Conservation (phyloP, 2,797 vertebrate species). For the Hafferia zeledoni region DNA sequence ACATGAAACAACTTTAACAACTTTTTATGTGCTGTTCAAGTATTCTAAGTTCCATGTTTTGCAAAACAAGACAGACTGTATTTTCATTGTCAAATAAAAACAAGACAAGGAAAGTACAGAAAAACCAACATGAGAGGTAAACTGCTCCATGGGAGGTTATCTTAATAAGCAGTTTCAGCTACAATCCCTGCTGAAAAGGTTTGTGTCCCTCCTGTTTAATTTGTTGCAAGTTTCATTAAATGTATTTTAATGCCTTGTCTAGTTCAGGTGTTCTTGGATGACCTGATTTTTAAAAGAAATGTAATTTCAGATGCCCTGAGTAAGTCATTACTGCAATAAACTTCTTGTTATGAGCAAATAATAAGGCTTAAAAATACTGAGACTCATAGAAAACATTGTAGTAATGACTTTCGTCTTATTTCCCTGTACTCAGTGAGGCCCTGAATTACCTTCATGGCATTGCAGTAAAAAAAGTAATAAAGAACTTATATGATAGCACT, state of each 20-base stretch:
- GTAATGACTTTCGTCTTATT: background rate
- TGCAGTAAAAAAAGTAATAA: background rate
- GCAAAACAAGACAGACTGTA: background rate
- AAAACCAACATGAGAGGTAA: constrained; percentile 33
- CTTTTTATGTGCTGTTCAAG: background rate
- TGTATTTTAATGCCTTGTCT: constrained; percentile 64
- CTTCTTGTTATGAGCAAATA: constrained; percentile 23
- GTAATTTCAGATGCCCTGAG: constrained; percentile 61
- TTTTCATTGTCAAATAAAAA: constrained; percentile 57
- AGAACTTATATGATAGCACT: background rate
- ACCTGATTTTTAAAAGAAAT: constrained; percentile 70
- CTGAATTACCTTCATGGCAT: background rate
- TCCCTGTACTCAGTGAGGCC: background rate
- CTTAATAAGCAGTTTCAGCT: constrained; percentile 70
- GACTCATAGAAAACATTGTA: background rate
- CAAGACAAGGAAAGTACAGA: constrained; percentile 10
- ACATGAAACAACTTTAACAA: background rate
- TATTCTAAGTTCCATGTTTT: constrained; percentile 37
- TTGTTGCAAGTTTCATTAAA: constrained; percentile 68
- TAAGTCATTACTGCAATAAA: constrained; percentile 59
- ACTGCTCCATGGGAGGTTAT: constrained; percentile 43
- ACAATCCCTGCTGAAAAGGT: constrained; percentile 31
- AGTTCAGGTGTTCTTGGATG: constrained; percentile 57
- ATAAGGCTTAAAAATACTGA: constrained; percentile 8
- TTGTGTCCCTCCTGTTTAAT: constrained; percentile 39